Percentiles rank a stretch among this genome's conserved stretches.
These are phyloP conservation scores for Poeciliopsis prolifica DNA, from an alignment of 2,113 vertebrate species.

Conservation along the genomic window DNA sequence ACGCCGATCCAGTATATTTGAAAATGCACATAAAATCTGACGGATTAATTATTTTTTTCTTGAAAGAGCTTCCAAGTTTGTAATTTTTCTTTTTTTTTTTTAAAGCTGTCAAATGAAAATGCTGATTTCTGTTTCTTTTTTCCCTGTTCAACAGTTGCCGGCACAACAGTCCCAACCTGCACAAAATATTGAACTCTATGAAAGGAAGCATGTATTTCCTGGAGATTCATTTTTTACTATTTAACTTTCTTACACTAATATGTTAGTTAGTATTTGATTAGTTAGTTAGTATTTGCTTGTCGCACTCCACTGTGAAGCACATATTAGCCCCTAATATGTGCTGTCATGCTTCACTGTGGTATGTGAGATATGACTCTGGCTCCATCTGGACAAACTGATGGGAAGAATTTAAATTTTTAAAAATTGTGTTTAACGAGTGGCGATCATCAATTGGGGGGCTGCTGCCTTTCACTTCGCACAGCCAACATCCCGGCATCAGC, in stretches of 20 bases:
- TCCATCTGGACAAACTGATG: slow-evolving; percentile 37
- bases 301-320: neutral
- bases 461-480: slow-evolving; percentile 36
- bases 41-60: neutral
- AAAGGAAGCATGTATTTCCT: neutral
- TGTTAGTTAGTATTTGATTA: too few relatives aligned
- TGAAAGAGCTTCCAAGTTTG: neutral
- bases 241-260: neutral
- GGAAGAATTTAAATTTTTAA: slow-evolving; percentile 12
- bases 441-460: slow-evolving; percentile 58
- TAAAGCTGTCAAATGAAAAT: neutral
- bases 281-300: neutral
- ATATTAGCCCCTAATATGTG: slow-evolving; percentile 3
- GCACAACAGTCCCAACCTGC: neutral
- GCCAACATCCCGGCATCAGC: slow-evolving; percentile 56
- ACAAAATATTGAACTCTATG: neutral
- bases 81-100: neutral
- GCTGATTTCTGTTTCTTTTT: neutral
- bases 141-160: neutral
- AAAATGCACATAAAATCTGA: neutral
- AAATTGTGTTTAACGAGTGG: slow-evolving; percentile 53
- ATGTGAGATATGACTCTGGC: slow-evolving; percentile 5
- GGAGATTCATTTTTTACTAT: neutral
- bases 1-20: neutral
- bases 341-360: slow-evolving; percentile 1